Evolutionary conservation across 2,888 invertebrate genomes (phyloP).

Genomic region (Drosophila trichaetosa): DNA sequence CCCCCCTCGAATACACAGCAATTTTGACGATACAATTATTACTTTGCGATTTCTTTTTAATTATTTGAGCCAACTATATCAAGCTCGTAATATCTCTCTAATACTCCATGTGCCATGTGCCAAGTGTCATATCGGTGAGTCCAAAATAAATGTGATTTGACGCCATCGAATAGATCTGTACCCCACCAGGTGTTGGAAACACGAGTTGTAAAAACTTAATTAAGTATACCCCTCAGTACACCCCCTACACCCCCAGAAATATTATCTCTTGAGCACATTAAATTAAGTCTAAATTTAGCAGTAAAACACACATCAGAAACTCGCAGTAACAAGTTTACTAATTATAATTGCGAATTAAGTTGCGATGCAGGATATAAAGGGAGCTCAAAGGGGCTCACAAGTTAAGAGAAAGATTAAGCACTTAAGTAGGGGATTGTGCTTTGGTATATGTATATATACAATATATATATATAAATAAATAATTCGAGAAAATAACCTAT

Average conservation of each 20-base stretch:
- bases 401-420: neutral
- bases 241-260: neutral
- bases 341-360: neutral
- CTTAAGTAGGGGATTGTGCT: too few relatives aligned
- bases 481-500: neutral
- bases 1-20: neutral
- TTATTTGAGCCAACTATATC: conserved; percentile 46
- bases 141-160: neutral
- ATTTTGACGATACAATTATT: neutral
- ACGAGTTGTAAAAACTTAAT: conserved; percentile 33
- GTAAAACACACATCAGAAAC: neutral
- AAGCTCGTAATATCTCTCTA: conserved; percentile 16
- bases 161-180: neutral
- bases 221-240: neutral
- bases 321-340: neutral
- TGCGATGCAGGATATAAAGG: neutral
- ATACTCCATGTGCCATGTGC: conserved; percentile 4
- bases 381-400: neutral
- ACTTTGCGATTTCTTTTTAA: conserved; percentile 17
- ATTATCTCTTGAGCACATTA: conserved; percentile 6
- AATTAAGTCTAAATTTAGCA: conserved; percentile 24
- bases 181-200: neutral
- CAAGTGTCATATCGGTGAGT: conserved; percentile 5
- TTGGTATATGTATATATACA: neutral
- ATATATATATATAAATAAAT: neutral